These are phyloP conservation scores for Polietes domitor DNA, from an alignment of 2,888 invertebrate species.

Conservation along the genomic window DNA sequence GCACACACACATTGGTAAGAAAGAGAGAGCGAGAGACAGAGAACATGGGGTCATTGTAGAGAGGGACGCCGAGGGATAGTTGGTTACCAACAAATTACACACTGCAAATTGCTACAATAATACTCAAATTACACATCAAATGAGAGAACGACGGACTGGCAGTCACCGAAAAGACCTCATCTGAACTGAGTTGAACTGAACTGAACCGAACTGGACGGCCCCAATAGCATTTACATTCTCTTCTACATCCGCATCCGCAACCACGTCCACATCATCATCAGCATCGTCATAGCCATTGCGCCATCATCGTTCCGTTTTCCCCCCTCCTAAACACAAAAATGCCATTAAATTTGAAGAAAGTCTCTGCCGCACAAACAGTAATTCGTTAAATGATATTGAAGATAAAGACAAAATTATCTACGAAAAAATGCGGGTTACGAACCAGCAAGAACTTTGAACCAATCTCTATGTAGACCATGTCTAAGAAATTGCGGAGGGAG, in stretches of 20 bases:
- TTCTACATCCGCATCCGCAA: neutral
- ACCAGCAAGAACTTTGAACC: conserved; percentile 43
- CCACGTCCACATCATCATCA: conserved; percentile 6
- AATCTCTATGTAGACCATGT: neutral
- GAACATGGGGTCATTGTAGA: neutral
- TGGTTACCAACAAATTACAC: conserved; percentile 41
- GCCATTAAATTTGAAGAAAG: conserved; percentile 41
- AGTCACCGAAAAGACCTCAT: neutral
- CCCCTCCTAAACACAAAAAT: conserved; percentile 40
- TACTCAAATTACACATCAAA: conserved; percentile 51
- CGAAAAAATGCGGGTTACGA: conserved; percentile 31
- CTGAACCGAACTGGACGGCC: conserved; percentile 2
- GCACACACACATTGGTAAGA: neutral
- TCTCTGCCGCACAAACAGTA: neutral
- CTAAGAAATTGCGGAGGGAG: no score
- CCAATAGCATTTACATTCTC: neutral
- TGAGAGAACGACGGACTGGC: neutral
- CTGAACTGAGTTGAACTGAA: conserved; percentile 26
- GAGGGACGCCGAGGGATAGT: neutral
- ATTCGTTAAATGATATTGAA: conserved; percentile 17
- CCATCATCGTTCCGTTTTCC: neutral
- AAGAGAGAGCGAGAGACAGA: neutral
- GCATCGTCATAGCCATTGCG: neutral
- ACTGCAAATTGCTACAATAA: conserved; percentile 59
- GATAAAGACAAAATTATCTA: conserved; percentile 26